Evolutionary conservation across 1,140 invertebrate species (phyloP), one percentile per base, ranked within the genome.

Genomic region (Lepidostoma basale): DNA sequence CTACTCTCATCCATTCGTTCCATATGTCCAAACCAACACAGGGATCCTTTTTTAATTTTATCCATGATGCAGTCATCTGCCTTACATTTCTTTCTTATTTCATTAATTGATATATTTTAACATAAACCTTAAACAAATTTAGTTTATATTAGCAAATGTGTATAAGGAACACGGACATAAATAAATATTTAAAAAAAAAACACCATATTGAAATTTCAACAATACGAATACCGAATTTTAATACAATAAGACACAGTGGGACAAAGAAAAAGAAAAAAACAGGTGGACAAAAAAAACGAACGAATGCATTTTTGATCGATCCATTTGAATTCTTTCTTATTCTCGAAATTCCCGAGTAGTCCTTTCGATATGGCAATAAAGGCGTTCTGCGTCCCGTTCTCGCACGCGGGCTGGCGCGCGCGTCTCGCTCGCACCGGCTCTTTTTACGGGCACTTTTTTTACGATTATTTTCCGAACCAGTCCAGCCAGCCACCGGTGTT

Each of bases 401-500:
- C 25, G 26, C 6, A 6, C 52, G 14, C 52, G 3, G 52, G 2
- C n/a, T 20, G 23, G 25, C 28, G 12, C 28, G 12, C 23, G 18
- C 23, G 4, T 22, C 18, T 30, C 52, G 3, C 16, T 30, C 52
- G 25, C 25, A 14, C 52, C 23, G 28, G 28, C 26, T 49, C 52
- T 56, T 56, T 56, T 56, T 56, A 56, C 52, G n/a, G 52, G n/a
- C 52, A 14, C n/a, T 30, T 56, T 33, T 54, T 56, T 56, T 56
- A 30, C 16, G n/a, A 56, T 56, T 56, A 56, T 56, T 33, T 56
- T 33, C 52, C 14, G 52, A 30, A 28, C 25, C 52, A 30, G 52
- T 56, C 26, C 45, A 45, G 44, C 10, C 54, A 33, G 54, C 62
- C 62, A 64, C 62, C 44, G 62, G 62, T 64, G 36, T 64, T 64